A percentile compares a stretch with the other conserved stretches of the same genome.
Conservation (phyloP, 1,140 invertebrate genomes). For the fruit fly (Drosophila melanogaster) region Release_6_plus_ISO1_MT NT_033777.3:23739501-23740000, state of each 20-base stretch:
- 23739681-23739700: conserved; percentile 32
- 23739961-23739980: neutral
- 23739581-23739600: conserved; percentile 76
- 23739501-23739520: conserved; percentile 14
- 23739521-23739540: neutral
- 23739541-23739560: neutral
- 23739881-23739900: conserved; percentile 49
- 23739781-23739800: conserved; percentile 20
- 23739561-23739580: conserved; percentile 31
- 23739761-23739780: conserved; percentile 46
- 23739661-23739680: conserved; percentile 41
- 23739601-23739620: conserved; percentile 80
- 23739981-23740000: neutral
- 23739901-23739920: conserved; percentile 30
- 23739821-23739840: conserved; percentile 50
- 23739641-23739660: conserved; percentile 34
- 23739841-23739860: conserved; percentile 25
- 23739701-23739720: conserved; percentile 60
- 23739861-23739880: conserved; percentile 48
- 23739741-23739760: conserved; percentile 63
- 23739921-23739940: conserved; percentile 40
- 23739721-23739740: conserved; percentile 34
- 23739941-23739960: neutral
- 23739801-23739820: conserved; percentile 3
- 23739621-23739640: conserved; percentile 77